These are phyloP conservation scores for Carollia perspicillata DNA, from an alignment of 2,113 vertebrate species.

Conservation along the genomic window DNA sequence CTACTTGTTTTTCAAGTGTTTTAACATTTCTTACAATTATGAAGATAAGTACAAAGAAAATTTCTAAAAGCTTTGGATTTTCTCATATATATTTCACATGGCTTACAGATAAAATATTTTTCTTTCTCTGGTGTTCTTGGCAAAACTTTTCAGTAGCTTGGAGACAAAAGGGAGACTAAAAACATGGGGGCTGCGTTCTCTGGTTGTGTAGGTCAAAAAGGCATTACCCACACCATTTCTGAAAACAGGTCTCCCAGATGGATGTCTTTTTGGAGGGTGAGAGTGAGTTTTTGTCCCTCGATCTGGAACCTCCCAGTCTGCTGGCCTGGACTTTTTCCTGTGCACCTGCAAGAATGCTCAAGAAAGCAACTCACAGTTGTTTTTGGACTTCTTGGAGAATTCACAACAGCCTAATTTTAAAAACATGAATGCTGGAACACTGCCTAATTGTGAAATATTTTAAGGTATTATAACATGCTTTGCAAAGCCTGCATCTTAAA, in stretches of 20 bases:
- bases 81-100: constrained; percentile 27
- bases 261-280: neutral
- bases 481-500: neutral
- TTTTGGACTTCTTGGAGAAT: constrained; percentile 60
- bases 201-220: neutral
- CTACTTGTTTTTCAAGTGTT: constrained; percentile 4
- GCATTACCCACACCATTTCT: neutral
- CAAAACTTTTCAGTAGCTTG: neutral
- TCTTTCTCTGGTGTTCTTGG: neutral
- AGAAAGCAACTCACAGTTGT: constrained; percentile 50
- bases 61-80: constrained; percentile 23
- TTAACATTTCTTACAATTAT: neutral
- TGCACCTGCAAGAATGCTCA: constrained; percentile 54
- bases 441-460: constrained; percentile 62
- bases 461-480: constrained; percentile 43
- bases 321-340: constrained; percentile 45
- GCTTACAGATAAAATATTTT: neutral
- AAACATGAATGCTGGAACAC: constrained; percentile 32
- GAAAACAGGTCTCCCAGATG: neutral
- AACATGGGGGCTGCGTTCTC: neutral
- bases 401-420: constrained; percentile 49
- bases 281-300: neutral
- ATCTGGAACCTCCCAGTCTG: neutral
- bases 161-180: neutral
- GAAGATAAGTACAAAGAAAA: neutral